Evolutionary conservation across 1,140 invertebrate species (phyloP), one percentile per base, ranked within the genome.

Genomic region (Pogonognathellus flavescens): DNA sequence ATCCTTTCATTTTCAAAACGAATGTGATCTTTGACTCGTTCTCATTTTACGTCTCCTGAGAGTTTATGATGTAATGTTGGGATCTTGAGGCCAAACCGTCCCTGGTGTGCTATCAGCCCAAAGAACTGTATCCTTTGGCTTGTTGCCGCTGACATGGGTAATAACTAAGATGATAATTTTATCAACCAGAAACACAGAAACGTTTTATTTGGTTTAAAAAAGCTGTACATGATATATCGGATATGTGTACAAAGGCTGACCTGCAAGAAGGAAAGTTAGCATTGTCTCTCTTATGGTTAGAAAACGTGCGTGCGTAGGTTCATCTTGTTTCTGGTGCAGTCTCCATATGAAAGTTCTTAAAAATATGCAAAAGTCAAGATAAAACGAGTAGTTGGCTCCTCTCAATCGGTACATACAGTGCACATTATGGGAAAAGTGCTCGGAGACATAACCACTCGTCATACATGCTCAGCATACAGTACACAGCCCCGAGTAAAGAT

Each of bases 121-220:
- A 50, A 41, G 57, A 52, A 66, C 53, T 60, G 70, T 41, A 80
- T 41, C 59, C 72, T 62, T 49, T 80, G 70, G 31, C 66, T 70
- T 55, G 84, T 57, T 31, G 53, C 49, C 20, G 59, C 55, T 52
- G 50, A 52, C 49, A 60, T 76, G 66, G 60, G 49, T 70, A 72
- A 72, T 85, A 59, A 83, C 20, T 25, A 88, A 88, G 83, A 87
- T 87, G 86, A 87, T 86, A 86, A 86, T 87, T 87, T 87, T 86
- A 85, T 88, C 82, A 87, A 81, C n/a, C 13, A 18, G 14, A 72
- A 31, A 66, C 70, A 76, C 70, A 76, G 49, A 49, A 16, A 7
- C 13, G 13, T 70, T 13, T 70, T 70, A 50, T 57, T 13, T 57
- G 31, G 62, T 2, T 60, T 20, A 60, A 20, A 6, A 11, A 66